These are phyloP conservation scores for Rotaria magnacalcarata DNA, from an alignment of 2,888 invertebrate species.

Conservation along the genomic window DNA sequence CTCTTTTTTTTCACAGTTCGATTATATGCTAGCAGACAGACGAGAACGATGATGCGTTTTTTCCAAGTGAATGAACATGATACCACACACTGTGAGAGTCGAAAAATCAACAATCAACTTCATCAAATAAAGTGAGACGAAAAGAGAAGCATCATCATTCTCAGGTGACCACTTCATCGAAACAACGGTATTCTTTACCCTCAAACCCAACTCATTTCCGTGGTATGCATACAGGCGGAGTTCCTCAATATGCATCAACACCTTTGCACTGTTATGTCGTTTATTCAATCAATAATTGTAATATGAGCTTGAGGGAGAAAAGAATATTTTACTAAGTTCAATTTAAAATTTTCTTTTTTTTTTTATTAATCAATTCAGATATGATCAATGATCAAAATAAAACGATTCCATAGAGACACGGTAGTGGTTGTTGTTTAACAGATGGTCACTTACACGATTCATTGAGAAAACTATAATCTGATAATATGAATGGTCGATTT, in stretches of 20 bases:
- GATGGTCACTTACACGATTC: not conserved
- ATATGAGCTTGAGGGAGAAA: not conserved
- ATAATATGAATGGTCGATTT: not conserved
- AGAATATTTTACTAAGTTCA: not conserved
- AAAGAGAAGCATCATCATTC: not conserved
- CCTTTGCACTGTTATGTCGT: not conserved
- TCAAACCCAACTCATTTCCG: slow-evolving; percentile 15
- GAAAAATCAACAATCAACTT: slow-evolving; percentile 28
- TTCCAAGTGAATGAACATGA: slow-evolving; percentile 26
- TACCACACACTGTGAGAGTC: slow-evolving; percentile 12
- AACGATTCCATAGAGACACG: not conserved
- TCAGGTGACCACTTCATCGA: slow-evolving; percentile 29
- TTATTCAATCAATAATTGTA: not conserved
- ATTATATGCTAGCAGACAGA: slow-evolving; percentile 8
- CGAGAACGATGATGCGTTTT: slow-evolving; percentile 1
- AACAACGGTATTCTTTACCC: not conserved
- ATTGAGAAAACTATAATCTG: slow-evolving; percentile 1
- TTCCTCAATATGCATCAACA: not conserved
- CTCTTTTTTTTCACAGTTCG: not conserved
- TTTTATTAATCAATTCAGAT: not conserved
- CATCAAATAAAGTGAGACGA: not conserved
- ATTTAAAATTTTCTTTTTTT: not conserved
- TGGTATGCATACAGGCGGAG: not conserved
- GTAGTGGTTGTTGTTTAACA: not conserved
- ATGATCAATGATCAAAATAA: not conserved